Conservation (phyloP, 2,797 vertebrate genomes). For the Chanos chanos region DNA sequence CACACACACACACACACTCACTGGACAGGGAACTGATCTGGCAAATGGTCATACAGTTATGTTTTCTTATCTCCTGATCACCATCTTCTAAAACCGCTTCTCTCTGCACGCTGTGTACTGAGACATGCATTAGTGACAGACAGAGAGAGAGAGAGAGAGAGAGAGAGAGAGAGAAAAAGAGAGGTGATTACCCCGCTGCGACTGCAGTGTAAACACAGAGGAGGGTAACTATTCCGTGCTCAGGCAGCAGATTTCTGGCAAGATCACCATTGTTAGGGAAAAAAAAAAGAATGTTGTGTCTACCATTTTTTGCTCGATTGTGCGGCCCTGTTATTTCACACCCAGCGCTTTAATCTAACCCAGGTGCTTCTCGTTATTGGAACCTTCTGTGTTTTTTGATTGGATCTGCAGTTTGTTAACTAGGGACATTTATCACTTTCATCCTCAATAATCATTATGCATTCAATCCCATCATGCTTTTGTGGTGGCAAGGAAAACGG, state of each 20-base stretch:
- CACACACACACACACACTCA: no score
- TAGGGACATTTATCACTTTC: constrained; percentile 72
- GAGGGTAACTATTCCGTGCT: constrained; percentile 65
- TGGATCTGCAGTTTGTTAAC: constrained; percentile 67
- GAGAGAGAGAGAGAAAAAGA: no score
- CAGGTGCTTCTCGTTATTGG: constrained; percentile 78
- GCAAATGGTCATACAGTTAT: constrained; percentile 7
- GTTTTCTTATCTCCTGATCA: constrained; percentile 49
- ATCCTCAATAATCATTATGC: constrained; percentile 71
- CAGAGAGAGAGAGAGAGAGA: no score
- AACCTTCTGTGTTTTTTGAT: constrained; percentile 76
- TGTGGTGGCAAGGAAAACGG: background rate
- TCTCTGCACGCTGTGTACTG: constrained; percentile 64
- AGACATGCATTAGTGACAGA: constrained; percentile 67
- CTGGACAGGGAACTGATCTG: no score
- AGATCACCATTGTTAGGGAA: constrained; percentile 74
- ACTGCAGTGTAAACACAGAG: constrained; percentile 72
- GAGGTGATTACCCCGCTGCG: constrained; percentile 72
- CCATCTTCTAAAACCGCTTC: constrained; percentile 57
- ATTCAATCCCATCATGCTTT: constrained; percentile 41
- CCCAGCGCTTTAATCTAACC: constrained; percentile 72
- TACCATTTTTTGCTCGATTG: constrained; percentile 75
- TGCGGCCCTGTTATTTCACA: constrained; percentile 78
- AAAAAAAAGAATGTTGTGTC: constrained; percentile 77
- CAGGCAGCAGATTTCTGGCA: constrained; percentile 75